phyloP scores from a whole-genome alignment of 2,888 invertebrate genomes.

The Xestia xanthographa region DNA sequence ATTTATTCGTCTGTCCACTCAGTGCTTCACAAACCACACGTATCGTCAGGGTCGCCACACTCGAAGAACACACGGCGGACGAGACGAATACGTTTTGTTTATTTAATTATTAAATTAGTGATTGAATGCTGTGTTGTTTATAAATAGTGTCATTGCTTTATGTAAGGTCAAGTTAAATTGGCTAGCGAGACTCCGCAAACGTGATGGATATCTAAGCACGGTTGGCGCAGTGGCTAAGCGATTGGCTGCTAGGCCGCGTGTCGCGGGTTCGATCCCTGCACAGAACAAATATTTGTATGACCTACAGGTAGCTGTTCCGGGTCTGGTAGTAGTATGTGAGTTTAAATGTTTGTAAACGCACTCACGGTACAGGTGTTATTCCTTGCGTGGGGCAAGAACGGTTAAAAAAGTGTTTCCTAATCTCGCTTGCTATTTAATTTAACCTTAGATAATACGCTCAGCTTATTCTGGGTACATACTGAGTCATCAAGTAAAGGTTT shows the following conservation, averaged over 20 bases:
- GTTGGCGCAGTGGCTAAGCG: background rate
- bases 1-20: too few species aligned
- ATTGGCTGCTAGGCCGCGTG: background rate
- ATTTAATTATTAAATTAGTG: too few species aligned
- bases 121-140: too few species aligned
- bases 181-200: background rate
- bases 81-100: too few species aligned
- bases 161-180: background rate
- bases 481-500: background rate
- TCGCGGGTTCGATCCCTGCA: background rate
- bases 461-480: conserved; percentile 37
- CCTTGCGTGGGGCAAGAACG: background rate
- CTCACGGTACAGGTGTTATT: background rate
- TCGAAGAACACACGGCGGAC: too few species aligned
- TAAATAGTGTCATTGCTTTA: too few species aligned
- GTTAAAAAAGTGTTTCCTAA: background rate
- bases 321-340: background rate
- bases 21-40: too few species aligned
- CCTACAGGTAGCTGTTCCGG: background rate
- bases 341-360: too few species aligned
- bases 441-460: conserved; percentile 50
- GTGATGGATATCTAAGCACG: background rate
- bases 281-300: background rate
- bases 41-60: too few species aligned
- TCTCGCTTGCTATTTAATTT: background rate